phyloP scores from a whole-genome alignment of 2,113 vertebrate species.

The Nestor notabilis region DNA sequence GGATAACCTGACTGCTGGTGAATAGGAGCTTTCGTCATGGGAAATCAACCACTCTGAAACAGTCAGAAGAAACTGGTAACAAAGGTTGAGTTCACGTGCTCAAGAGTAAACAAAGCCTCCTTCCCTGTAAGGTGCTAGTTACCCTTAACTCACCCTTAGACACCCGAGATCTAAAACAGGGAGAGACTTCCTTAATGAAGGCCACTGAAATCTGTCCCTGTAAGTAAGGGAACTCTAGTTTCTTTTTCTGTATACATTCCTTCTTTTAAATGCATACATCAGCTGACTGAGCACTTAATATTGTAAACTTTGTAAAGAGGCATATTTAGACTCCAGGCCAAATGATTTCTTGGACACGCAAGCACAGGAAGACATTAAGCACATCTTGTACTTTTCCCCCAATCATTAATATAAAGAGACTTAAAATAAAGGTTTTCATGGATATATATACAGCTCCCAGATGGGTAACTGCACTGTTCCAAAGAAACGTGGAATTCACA shows the following conservation, averaged over 20 bases:
- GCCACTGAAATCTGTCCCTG: background rate
- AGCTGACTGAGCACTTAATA: background rate
- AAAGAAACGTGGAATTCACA: background rate
- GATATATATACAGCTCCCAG: background rate
- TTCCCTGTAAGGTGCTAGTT: background rate
- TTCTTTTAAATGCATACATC: background rate
- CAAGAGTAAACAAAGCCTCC: conserved; percentile 2
- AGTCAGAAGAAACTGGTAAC: background rate
- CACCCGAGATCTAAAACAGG: background rate
- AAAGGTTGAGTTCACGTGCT: background rate
- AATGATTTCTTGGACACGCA: background rate
- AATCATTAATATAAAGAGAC: background rate
- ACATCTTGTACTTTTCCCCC: background rate
- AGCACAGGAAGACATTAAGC: background rate
- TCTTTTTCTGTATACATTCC: background rate
- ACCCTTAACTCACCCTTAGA: background rate
- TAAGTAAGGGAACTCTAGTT: background rate
- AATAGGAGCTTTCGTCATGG: background rate
- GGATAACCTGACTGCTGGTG: background rate
- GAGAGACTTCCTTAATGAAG: background rate
- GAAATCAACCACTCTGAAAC: conserved; percentile 16
- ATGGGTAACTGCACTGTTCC: background rate
- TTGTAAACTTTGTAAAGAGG: background rate
- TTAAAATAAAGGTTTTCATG: background rate
- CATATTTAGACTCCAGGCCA: background rate